Conservation (phyloP, 2,797 vertebrate genomes). For the Malacoctenus gilli region DNA sequence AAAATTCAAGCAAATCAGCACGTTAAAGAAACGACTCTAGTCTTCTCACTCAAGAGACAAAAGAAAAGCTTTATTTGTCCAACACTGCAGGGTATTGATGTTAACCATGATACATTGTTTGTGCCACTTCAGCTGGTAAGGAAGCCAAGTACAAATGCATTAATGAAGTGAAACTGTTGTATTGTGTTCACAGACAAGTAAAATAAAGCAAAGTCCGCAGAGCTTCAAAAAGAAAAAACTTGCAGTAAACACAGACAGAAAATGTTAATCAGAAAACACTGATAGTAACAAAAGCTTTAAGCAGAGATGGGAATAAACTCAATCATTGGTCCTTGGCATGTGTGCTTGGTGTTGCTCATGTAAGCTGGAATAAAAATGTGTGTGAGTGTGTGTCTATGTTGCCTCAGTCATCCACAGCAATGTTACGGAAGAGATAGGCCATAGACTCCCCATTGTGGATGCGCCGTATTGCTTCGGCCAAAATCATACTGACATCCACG, state of each 20-base stretch:
- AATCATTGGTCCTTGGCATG: slow-evolving; percentile 26
- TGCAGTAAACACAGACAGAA: slow-evolving; percentile 14
- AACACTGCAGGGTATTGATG: no score
- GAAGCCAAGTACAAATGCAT: slow-evolving; percentile 3
- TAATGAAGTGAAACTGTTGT: slow-evolving; percentile 34
- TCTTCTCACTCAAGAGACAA: no score
- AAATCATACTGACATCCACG: slow-evolving; percentile 94
- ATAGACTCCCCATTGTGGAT: slow-evolving; percentile 96
- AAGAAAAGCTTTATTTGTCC: slow-evolving; percentile 63
- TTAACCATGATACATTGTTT: slow-evolving; percentile 21
- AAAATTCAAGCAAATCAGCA: not conserved
- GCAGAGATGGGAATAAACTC: not conserved
- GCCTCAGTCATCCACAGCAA: slow-evolving; percentile 92
- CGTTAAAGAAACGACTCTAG: slow-evolving; percentile 1
- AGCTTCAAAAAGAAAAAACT: slow-evolving; percentile 15
- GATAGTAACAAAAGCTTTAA: slow-evolving; percentile 15
- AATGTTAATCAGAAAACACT: slow-evolving; percentile 20
- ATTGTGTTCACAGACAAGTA: slow-evolving; percentile 14
- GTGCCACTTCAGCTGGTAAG: slow-evolving; percentile 14
- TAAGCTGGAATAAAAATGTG: slow-evolving; percentile 28
- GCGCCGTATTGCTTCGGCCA: slow-evolving; percentile 91
- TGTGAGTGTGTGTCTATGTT: slow-evolving; percentile 12
- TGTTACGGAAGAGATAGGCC: slow-evolving; percentile 95
- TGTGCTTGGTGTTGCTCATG: slow-evolving; percentile 5
- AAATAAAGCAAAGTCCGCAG: slow-evolving; percentile 12